phyloP scores from a whole-genome alignment of 2,797 vertebrate species.

The Etheostoma perlongum region DNA sequence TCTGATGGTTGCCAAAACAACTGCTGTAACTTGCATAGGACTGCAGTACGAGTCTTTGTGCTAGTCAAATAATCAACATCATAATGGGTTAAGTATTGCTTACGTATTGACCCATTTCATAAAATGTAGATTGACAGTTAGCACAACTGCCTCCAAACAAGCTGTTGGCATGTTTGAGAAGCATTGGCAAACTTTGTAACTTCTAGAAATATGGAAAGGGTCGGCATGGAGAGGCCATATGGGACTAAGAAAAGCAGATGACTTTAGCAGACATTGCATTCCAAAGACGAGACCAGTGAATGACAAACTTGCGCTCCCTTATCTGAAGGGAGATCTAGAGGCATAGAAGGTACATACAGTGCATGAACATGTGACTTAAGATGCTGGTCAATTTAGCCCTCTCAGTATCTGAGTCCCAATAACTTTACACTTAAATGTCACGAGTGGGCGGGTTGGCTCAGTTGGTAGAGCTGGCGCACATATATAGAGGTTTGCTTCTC shows the following conservation, averaged over 20 bases:
- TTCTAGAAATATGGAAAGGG: slow-evolving; percentile 17
- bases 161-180: neutral
- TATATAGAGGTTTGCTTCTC: too few relatives aligned
- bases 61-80: neutral
- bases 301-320: neutral
- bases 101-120: neutral
- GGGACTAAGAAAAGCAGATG: slow-evolving; percentile 35
- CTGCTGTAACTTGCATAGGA: neutral
- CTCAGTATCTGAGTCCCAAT: neutral
- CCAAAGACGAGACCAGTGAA: neutral
- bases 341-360: neutral
- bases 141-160: slow-evolving; percentile 6
- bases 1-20: slow-evolving; percentile 19
- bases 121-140: neutral
- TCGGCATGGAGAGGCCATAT: slow-evolving; percentile 4
- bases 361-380: neutral
- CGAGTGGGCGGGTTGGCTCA: too few relatives aligned
- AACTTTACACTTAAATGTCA: neutral
- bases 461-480: too few relatives aligned
- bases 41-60: neutral
- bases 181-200: neutral
- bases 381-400: neutral
- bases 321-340: neutral
- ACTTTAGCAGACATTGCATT: slow-evolving; percentile 25
- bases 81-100: neutral